These are phyloP conservation scores for Anarhynchus alexandrinus DNA, from an alignment of 2,113 vertebrate species.

Conservation along the genomic window DNA sequence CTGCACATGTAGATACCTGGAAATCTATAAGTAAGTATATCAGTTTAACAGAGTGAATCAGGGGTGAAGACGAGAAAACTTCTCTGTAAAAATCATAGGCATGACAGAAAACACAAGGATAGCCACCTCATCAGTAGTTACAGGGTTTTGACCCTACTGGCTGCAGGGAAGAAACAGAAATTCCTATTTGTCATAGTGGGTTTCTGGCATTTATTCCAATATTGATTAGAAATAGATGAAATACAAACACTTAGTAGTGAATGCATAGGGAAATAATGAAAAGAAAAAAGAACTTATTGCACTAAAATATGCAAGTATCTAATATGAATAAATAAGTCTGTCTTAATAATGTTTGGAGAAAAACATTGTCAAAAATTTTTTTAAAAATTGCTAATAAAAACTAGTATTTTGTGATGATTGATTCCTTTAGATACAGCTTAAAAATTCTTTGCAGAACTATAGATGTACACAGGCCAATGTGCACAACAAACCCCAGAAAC, in stretches of 20 bases:
- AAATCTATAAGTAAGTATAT: not conserved
- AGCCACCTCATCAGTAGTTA: not conserved
- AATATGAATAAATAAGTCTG: not conserved
- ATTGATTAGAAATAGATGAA: not conserved
- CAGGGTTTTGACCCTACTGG: not conserved
- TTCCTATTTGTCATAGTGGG: not conserved
- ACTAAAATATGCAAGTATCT: not conserved
- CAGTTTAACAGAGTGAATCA: not conserved
- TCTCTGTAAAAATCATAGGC: not conserved
- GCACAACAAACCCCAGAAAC: not conserved
- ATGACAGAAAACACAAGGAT: not conserved
- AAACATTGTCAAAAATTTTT: not conserved
- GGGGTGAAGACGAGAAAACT: not conserved
- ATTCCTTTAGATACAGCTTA: not conserved
- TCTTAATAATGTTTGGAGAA: not conserved
- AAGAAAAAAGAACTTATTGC: not conserved
- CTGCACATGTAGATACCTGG: not conserved
- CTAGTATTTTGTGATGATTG: not conserved
- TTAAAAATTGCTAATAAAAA: not conserved
- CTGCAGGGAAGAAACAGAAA: not conserved
- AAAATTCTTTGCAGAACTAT: not conserved
- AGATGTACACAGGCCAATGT: not conserved
- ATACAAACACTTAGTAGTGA: not conserved
- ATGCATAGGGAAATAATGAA: not conserved
- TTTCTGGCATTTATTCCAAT: not conserved